Evolutionary conservation across 2,797 vertebrate genomes (phyloP), one percentile per base, ranked within the genome.

Genomic region (Triplophysa bombifrons): DNA sequence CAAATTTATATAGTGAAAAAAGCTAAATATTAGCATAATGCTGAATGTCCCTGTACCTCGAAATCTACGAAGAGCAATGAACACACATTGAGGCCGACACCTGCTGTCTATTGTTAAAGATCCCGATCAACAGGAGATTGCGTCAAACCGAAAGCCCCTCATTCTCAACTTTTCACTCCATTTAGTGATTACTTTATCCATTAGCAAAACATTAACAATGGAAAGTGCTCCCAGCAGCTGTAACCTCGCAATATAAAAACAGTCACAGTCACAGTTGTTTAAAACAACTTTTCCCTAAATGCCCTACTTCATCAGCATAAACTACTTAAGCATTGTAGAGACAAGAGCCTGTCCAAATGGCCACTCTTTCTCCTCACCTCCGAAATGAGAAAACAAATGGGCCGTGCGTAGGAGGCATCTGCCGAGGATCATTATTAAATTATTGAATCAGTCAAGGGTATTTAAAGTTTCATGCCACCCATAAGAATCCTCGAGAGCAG

Each of bases 391-490:
- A 78, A 83, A 70, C 80, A 80, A 83, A 84, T 75, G 79, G 79
- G 72, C 67, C 27, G 38, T 27, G 78, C 75, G 74, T 81, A 76
- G 72, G 79, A 84, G 67, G 70, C 71, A 67, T 91, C 88, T 87
- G 85, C 84, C 80, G 70, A 86, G 84, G 85, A 85, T 90, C 86
- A 89, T 92, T 89, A 92, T 91, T 92, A 87, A 90, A 92, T 93
- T 89, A 93, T 88, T 88, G 85, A 90, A 86, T 85, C 88, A 84
- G 88, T 91, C 85, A 12, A 81, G 76, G 77, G 80, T 84, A 79
- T 89, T 92, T 88, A 90, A 92, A 90, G 82, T 91, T 93, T 91
- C 88, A 92, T 91, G 85, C 8, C 63, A 74, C 76, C 90, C 90
- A 92, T 92, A 90, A 91, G 85, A 84, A 88, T 91, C 87, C 80